phyloP scores from a whole-genome alignment of 2,888 invertebrate genomes.

The Leptinotarsa rubiginosa region DNA sequence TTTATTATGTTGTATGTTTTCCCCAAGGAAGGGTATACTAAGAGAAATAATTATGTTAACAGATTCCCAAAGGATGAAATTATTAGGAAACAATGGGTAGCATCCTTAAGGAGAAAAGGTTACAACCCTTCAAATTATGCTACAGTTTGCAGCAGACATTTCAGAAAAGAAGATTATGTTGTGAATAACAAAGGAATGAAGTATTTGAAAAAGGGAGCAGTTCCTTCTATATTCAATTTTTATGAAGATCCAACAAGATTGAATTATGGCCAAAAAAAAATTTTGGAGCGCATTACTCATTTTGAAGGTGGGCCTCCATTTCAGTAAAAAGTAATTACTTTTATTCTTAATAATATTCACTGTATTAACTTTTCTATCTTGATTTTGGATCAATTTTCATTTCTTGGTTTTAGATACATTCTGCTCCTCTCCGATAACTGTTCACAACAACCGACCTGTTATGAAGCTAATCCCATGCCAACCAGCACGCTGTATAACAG shows the following conservation, averaged over 20 bases:
- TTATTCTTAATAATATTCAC: too few species aligned
- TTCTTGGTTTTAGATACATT: too few species aligned
- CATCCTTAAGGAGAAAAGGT: background rate
- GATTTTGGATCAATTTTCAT: too few species aligned
- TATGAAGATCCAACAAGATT: conserved; percentile 2
- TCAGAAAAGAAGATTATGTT: background rate
- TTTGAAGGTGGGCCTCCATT: too few species aligned
- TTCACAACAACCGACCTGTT: too few species aligned
- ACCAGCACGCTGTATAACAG: too few species aligned
- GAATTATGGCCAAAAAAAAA: background rate
- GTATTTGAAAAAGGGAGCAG: background rate
- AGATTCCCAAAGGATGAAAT: background rate
- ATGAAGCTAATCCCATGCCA: too few species aligned
- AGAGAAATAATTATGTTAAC: background rate
- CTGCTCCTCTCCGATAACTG: too few species aligned
- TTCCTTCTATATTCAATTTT: background rate
- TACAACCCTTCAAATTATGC: background rate
- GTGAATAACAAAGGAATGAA: background rate
- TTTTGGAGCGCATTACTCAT: background rate
- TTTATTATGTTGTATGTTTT: background rate
- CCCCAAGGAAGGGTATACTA: background rate
- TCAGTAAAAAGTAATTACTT: too few species aligned
- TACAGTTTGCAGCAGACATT: background rate
- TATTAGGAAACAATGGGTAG: background rate
- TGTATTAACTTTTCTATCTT: too few species aligned